Evolutionary conservation across 2,113 vertebrate species (phyloP).

Genomic region (Pedetes capensis): DNA sequence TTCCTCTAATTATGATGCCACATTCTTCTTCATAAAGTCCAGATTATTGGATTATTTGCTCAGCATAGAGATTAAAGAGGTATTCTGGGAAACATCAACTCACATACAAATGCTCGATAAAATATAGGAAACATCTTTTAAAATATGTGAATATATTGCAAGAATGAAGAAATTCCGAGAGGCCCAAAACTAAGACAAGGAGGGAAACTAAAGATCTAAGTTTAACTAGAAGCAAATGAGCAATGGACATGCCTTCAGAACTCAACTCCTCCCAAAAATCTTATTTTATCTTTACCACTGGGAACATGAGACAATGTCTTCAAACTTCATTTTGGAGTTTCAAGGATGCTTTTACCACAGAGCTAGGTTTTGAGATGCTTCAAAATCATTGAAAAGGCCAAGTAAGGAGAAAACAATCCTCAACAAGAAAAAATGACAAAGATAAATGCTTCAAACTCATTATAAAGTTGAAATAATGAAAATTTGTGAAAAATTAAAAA

Average conservation of each 20-base stretch:
- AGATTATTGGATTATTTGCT: no score
- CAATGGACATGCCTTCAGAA: background rate
- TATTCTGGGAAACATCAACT: background rate
- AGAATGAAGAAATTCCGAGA: background rate
- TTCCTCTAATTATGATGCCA: no score
- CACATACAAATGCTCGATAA: background rate
- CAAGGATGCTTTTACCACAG: background rate
- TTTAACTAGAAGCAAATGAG: background rate
- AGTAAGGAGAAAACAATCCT: background rate
- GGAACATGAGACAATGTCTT: background rate
- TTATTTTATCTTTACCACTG: background rate
- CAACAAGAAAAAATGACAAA: background rate
- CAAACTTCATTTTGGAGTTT: background rate
- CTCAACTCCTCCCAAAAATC: background rate
- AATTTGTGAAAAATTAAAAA: background rate
- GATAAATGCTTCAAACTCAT: no score
- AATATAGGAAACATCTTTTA: background rate
- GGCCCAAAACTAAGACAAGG: background rate
- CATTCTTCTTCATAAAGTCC: no score
- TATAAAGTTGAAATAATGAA: background rate
- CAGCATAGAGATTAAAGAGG: no score
- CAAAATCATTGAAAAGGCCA: background rate
- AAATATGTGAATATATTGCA: background rate
- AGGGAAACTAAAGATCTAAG: background rate
- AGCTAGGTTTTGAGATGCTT: background rate